Base-by-base conservation (phyloP, 2,113 vertebrate species). In the Vulpes lagopus region DNA sequence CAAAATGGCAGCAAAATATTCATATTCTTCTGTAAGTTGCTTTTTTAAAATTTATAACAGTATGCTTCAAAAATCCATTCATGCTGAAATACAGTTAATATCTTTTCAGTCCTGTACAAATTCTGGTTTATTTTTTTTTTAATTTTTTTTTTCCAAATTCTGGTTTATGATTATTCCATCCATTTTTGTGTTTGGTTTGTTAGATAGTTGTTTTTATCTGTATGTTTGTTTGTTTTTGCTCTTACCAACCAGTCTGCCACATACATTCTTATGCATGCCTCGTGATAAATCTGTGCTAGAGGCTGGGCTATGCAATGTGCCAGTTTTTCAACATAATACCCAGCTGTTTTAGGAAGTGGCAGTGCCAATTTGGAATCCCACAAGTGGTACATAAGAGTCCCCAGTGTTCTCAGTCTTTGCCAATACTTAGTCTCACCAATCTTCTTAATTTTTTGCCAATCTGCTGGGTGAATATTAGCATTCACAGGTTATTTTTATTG, bases 361-460 rank as follows among this genome's bases (percentile, higher is more conserved):
- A 30, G 5, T 60, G 64, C 80, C 69, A 91, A 3, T 67, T 85
- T 78, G 49, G 10, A 89, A 30, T 79, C 60, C 51, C 64, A 89
- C 23, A 64, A 32, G n/a, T 49, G n/a, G 30, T 57, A 2, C n/a
- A 0, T 38, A 17, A 76, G 51, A 38, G 53, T 71, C 59, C 32
- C 59, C 16, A 23, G 4, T 78, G 53, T 95, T 94, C 87, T 88
- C 64, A 73, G 30, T 84, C n/a, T 38, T 92, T 92, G 84, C 53
- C 43, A 90, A 35, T 19, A 55, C 51, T 27, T 32, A 23, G 15
- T 69, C n/a, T 76, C 60, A 89, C 32, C 51, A 73, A 1, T 7
- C 57, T 65, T 84, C 73, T 90, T 82, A 71, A 78, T 92, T 96
- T 96, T 91, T 91, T 90, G 51, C 55, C 78, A 95, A 38, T 57